Evolutionary conservation across 2,888 invertebrate genomes (phyloP).

Genomic region (Nycteola revayana): DNA sequence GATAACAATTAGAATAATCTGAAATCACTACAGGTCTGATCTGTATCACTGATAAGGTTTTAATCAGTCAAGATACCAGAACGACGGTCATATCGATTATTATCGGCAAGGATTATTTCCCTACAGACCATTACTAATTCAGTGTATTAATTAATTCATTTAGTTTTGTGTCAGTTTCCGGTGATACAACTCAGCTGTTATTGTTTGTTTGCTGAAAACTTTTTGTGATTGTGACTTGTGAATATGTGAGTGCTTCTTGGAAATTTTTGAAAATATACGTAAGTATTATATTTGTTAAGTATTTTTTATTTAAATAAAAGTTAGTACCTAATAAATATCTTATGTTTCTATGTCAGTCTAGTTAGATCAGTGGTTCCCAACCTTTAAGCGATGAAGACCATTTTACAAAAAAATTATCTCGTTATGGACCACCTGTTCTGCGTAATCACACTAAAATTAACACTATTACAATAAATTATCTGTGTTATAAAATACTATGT

Average conservation of each 20-base stretch:
- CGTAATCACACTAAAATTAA: too few relatives aligned
- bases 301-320: too few relatives aligned
- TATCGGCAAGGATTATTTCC: slow-evolving; percentile 38
- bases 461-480: too few relatives aligned
- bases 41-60: slow-evolving; percentile 39
- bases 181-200: slow-evolving; percentile 23
- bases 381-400: too few relatives aligned
- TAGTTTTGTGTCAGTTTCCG: slow-evolving; percentile 24
- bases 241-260: slow-evolving; percentile 5
- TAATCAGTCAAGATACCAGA: slow-evolving; percentile 43
- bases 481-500: too few relatives aligned
- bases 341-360: too few relatives aligned
- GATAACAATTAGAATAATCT: slow-evolving; percentile 23
- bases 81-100: slow-evolving; percentile 42
- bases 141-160: slow-evolving; percentile 30
- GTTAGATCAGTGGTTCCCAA: too few relatives aligned
- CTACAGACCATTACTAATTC: slow-evolving; percentile 16
- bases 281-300: too few relatives aligned
- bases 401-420: too few relatives aligned
- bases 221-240: slow-evolving; percentile 15
- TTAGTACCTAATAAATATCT: too few relatives aligned
- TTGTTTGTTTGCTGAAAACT: slow-evolving; percentile 21
- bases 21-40: slow-evolving; percentile 47
- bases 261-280: not conserved
- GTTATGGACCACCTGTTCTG: too few relatives aligned